These are phyloP conservation scores for Naja naja DNA, from an alignment of 2,113 vertebrate species.

Conservation along the genomic window DNA sequence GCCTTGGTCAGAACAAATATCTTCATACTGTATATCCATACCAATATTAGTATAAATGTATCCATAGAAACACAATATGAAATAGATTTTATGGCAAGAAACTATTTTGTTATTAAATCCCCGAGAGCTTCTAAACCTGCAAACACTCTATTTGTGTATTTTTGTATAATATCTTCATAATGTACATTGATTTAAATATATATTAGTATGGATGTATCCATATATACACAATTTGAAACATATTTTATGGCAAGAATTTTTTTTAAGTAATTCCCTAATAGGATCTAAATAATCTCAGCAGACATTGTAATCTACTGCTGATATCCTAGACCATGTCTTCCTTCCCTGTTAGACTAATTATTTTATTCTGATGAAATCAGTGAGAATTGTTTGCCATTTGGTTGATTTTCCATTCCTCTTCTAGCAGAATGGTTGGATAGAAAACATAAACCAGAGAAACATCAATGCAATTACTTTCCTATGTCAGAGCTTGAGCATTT, in stretches of 20 bases:
- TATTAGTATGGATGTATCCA: neutral
- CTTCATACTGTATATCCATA: neutral
- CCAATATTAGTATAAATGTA: neutral
- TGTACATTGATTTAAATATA: neutral
- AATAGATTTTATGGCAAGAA: neutral
- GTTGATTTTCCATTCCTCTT: neutral
- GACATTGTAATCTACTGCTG: neutral
- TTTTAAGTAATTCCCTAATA: neutral
- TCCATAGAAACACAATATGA: neutral
- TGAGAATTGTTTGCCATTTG: neutral
- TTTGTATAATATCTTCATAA: neutral
- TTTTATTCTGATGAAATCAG: neutral
- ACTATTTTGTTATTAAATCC: neutral
- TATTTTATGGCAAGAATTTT: neutral
- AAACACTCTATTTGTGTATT: neutral
- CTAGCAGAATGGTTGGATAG: neutral
- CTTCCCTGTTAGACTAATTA: neutral
- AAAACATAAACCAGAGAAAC: neutral
- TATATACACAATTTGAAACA: neutral
- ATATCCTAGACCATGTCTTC: neutral
- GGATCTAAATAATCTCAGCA: neutral
- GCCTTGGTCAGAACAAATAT: neutral
- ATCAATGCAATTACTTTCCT: neutral
- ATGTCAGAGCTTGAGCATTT: neutral
- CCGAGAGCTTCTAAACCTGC: neutral